Evolutionary conservation across 37 sponge, comb jelly and placozoan genomes (phyloP).

Genomic region (Aplysina aerophoba): DNA sequence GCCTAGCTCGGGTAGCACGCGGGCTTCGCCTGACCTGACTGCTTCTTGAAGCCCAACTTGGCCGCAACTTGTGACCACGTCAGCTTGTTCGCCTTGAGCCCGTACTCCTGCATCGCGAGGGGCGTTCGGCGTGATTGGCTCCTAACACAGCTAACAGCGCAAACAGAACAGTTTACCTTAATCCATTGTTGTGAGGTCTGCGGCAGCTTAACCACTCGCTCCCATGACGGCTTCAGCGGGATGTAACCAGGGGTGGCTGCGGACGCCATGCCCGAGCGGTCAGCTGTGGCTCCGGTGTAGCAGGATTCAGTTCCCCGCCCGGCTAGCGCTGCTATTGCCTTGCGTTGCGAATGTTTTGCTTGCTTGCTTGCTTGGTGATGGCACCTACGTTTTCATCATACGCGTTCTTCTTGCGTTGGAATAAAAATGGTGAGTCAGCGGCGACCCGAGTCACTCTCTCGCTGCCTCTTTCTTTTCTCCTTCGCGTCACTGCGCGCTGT

Average conservation of each 20-base stretch:
- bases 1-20: background rate
- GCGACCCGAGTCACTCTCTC: background rate
- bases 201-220: constrained; percentile 21
- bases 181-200: constrained; percentile 58
- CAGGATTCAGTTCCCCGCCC: too few species aligned
- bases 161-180: constrained; percentile 52
- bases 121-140: too few species aligned
- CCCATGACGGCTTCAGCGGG: constrained; percentile 36
- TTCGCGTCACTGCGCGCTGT: background rate
- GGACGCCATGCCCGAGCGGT: too few species aligned
- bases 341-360: background rate
- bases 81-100: constrained; percentile 43
- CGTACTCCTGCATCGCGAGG: constrained; percentile 41
- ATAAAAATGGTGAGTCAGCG: background rate
- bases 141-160: too few species aligned
- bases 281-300: too few species aligned
- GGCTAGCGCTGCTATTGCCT: background rate
- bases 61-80: constrained; percentile 59
- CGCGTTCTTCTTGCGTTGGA: background rate
- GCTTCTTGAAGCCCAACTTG: constrained; percentile 69
- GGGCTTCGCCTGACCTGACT: constrained; percentile 37
- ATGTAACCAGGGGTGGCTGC: background rate
- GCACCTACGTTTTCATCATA: background rate
- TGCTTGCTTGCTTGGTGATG: background rate
- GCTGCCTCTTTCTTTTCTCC: background rate